Evolutionary conservation across 2,113 vertebrate genomes (phyloP).

Genomic region (Cardinalis cardinalis): DNA sequence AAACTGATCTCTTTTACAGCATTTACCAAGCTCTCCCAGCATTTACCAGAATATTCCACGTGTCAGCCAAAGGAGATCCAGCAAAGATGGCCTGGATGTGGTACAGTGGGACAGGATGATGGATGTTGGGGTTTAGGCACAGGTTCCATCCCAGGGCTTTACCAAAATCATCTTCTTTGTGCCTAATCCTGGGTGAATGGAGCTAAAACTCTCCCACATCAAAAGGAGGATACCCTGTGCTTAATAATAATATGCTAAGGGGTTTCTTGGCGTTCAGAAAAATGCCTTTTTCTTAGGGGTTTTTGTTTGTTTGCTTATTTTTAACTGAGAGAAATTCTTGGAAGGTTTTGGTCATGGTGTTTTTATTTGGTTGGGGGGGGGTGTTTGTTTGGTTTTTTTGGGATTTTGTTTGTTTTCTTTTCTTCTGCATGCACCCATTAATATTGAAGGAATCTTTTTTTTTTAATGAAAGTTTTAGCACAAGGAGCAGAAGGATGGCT

Average conservation of each 20-base stretch:
- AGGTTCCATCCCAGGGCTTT: background rate
- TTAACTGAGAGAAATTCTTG: background rate
- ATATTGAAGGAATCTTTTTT: background rate
- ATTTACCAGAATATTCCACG: background rate
- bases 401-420: rapidly evolving
- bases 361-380: background rate
- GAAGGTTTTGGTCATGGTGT: rapidly evolving
- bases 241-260: background rate
- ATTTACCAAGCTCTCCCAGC: background rate
- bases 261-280: background rate
- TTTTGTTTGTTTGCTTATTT: background rate
- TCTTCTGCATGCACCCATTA: background rate
- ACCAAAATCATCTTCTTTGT: background rate
- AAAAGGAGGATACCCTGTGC: rapidly evolving
- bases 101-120: rapidly evolving
- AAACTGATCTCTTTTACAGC: rapidly evolving
- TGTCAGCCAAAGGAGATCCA: background rate
- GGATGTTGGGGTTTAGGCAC: rapidly evolving
- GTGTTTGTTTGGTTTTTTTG: background rate
- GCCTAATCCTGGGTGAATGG: background rate
- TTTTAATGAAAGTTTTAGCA: background rate
- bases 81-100: rapidly evolving
- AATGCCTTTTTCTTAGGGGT: background rate
- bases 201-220: background rate
- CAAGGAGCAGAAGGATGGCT: background rate